Conservation (phyloP, 2,797 vertebrate species). For the Eremophila alpestris region DNA sequence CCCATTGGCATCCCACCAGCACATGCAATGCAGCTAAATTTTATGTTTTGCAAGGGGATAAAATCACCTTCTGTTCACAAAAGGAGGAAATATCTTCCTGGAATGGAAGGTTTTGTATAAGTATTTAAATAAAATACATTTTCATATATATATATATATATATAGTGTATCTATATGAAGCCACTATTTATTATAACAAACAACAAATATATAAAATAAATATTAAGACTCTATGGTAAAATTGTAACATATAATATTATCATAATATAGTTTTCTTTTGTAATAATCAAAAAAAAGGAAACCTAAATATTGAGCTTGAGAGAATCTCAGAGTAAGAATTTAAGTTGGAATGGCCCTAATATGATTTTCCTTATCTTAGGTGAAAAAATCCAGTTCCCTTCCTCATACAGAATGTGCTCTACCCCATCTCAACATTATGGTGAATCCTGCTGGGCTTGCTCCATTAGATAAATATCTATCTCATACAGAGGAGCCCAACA, state of each 20-base stretch:
- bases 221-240: background rate
- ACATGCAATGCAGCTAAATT: background rate
- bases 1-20: background rate
- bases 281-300: background rate
- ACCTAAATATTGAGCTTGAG: background rate
- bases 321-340: background rate
- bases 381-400: background rate
- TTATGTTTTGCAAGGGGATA: background rate
- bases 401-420: background rate
- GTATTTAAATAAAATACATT: background rate
- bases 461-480: background rate
- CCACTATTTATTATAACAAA: background rate
- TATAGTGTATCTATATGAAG: background rate
- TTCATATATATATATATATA: no score
- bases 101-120: background rate
- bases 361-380: background rate
- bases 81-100: background rate
- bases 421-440: background rate
- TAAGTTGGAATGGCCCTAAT: background rate
- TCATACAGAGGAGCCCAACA: background rate
- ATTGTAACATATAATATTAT: background rate
- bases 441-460: accelerated
- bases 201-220: background rate
- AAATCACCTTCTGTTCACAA: background rate
- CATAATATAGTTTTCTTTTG: background rate